These are phyloP conservation scores for Stylophora pistillata DNA, from an alignment of 64 coral and sea anemone genomes.

Conservation along the genomic window DNA sequence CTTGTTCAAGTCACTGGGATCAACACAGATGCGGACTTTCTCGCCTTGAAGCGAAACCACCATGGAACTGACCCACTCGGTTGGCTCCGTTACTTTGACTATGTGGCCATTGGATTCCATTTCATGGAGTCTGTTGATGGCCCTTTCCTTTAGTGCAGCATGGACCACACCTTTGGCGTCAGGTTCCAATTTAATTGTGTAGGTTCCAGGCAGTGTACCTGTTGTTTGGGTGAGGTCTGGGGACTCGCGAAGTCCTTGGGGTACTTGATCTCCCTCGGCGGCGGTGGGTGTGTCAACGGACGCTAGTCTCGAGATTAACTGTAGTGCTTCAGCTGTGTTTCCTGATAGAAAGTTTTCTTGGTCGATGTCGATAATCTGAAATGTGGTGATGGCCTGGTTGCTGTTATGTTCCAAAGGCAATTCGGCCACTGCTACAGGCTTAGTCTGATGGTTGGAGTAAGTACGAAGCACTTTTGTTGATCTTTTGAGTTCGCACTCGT, in stretches of 20 bases:
- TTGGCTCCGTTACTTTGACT: constrained; percentile 43
- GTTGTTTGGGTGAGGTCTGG: constrained; percentile 53
- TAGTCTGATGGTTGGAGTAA: constrained; percentile 61
- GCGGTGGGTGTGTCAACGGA: not conserved
- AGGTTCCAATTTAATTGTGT: constrained; percentile 58
- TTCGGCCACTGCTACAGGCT: constrained; percentile 5
- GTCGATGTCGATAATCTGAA: constrained; percentile 23
- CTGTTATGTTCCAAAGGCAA: constrained; percentile 26
- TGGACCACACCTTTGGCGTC: constrained; percentile 49
- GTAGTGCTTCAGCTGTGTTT: constrained; percentile 26
- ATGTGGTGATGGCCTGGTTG: not conserved
- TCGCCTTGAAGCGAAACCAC: constrained; percentile 49
- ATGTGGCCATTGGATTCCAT: constrained; percentile 40
- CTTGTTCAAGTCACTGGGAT: constrained; percentile 61
- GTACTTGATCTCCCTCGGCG: not conserved
- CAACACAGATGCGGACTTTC: constrained; percentile 61
- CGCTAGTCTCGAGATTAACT: constrained; percentile 40
- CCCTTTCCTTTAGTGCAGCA: constrained; percentile 53
- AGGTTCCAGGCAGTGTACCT: constrained; percentile 55
- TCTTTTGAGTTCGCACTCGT: not conserved
- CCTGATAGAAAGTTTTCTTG: constrained; percentile 39
- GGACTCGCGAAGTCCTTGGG: constrained; percentile 22
- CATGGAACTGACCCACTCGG: constrained; percentile 68
- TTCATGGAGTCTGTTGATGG: constrained; percentile 47
- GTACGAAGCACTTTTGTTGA: constrained; percentile 55